Conservation (phyloP, 1,140 invertebrate species). For the Lepidurus arcticus region DNA sequence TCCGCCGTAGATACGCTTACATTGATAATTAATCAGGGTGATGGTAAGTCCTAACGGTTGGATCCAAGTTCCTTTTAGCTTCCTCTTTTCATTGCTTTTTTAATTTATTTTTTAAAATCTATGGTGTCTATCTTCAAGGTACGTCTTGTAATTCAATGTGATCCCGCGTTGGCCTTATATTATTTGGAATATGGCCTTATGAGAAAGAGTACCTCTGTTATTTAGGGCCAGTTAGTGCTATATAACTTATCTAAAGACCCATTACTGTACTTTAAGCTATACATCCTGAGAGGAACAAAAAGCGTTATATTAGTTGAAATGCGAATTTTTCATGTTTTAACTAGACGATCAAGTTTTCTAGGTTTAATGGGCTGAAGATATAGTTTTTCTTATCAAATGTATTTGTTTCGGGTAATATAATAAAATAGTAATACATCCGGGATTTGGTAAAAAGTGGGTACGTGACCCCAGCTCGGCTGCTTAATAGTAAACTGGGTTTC, state of each 20-base stretch:
- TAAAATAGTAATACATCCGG: not conserved
- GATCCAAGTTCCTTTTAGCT: not conserved
- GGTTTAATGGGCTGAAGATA: not conserved
- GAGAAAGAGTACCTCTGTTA: not conserved
- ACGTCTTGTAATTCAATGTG: not conserved
- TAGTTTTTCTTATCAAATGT: not conserved
- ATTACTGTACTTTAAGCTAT: not conserved
- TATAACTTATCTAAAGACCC: not conserved
- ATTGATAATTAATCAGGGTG: not conserved
- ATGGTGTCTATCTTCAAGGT: not conserved
- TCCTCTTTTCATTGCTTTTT: not conserved
- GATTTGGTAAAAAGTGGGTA: not conserved
- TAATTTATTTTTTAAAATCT: not conserved
- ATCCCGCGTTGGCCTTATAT: not conserved
- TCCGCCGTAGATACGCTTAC: conserved; percentile 13
- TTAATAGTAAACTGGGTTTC: not conserved
- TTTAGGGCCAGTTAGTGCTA: not conserved
- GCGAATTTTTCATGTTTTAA: too few species aligned
- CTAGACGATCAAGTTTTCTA: too few species aligned
- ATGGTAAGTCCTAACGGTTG: not conserved
- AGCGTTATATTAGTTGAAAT: not conserved
- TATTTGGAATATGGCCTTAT: not conserved
- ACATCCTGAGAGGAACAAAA: not conserved
- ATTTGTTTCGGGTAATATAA: not conserved
- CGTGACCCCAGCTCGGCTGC: not conserved